phyloP scores from a whole-genome alignment of 2,797 vertebrate genomes.

The Sebastes dallii region DNA sequence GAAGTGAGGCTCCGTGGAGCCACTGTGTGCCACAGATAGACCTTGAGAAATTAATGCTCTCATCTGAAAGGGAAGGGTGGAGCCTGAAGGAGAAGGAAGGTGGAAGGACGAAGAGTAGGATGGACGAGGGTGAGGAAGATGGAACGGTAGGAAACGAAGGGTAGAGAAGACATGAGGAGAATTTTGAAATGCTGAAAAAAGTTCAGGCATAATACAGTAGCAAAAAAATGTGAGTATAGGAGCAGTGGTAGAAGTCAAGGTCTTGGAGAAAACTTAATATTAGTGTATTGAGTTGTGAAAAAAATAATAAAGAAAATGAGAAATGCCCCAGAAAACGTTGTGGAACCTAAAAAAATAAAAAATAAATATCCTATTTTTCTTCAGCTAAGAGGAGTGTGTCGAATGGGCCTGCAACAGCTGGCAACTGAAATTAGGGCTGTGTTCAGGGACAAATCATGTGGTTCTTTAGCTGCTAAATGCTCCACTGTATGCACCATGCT shows the following conservation, averaged over 20 bases:
- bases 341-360: too few relatives aligned
- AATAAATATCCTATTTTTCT: neutral
- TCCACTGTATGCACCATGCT: neutral
- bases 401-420: conserved; percentile 19
- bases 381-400: neutral
- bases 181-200: neutral
- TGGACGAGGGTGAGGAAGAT: neutral
- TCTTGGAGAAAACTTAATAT: neutral
- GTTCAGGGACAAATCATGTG: neutral
- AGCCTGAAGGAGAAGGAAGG: conserved; percentile 30
- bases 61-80: conserved; percentile 30
- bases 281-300: neutral
- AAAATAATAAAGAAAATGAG: neutral
- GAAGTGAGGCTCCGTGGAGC: conserved; percentile 43
- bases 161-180: neutral
- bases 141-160: neutral
- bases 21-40: conserved; percentile 48
- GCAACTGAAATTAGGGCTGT: neutral
- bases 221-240: neutral
- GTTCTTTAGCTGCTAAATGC: neutral
- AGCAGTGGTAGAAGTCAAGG: neutral
- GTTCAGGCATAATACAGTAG: neutral
- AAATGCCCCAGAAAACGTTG: neutral
- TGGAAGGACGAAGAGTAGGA: neutral
- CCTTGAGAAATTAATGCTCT: conserved; percentile 55